These are phyloP conservation scores for Tiphia femorata DNA, from an alignment of 2,888 invertebrate species.

Conservation along the genomic window DNA sequence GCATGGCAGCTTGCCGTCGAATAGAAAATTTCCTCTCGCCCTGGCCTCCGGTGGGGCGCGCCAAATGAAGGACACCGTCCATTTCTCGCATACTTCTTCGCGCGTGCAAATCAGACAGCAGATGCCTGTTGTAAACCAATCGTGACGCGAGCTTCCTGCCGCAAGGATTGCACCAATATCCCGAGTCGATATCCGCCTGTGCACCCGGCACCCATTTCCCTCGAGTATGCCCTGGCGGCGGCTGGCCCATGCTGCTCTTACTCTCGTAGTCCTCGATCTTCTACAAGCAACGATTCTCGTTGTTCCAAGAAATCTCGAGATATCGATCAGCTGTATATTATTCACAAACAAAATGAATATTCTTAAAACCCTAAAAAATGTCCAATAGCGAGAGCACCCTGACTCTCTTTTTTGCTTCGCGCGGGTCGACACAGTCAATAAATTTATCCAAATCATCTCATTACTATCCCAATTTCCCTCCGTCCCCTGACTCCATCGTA, in stretches of 20 bases:
- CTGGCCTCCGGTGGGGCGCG: too few relatives aligned
- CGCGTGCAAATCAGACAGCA: constrained; percentile 80
- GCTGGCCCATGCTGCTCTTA: constrained; percentile 58
- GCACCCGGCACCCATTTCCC: constrained; percentile 87
- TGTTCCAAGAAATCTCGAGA: constrained; percentile 8
- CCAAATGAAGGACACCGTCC: constrained; percentile 68
- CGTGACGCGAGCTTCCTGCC: constrained; percentile 82
- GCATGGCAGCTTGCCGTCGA: constrained; percentile 20
- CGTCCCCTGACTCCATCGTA: too few relatives aligned
- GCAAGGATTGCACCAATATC: constrained; percentile 87
- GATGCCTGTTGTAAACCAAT: constrained; percentile 81
- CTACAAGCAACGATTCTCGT: constrained; percentile 32
- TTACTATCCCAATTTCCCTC: too few relatives aligned
- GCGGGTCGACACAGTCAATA: too few relatives aligned
- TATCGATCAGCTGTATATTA: too few relatives aligned
- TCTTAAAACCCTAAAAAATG: too few relatives aligned
- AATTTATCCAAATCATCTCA: too few relatives aligned
- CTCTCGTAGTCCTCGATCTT: constrained; percentile 54
- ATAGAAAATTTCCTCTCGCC: constrained; percentile 27
- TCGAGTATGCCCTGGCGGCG: constrained; percentile 79
- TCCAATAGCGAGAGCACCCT: too few relatives aligned
- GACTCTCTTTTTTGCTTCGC: too few relatives aligned
- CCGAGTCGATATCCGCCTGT: constrained; percentile 69
- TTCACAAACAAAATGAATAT: too few relatives aligned
- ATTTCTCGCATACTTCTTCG: constrained; percentile 71